Base-by-base conservation (phyloP, 2,113 vertebrate genomes). In the Myxocyprinus asiaticus region DNA sequence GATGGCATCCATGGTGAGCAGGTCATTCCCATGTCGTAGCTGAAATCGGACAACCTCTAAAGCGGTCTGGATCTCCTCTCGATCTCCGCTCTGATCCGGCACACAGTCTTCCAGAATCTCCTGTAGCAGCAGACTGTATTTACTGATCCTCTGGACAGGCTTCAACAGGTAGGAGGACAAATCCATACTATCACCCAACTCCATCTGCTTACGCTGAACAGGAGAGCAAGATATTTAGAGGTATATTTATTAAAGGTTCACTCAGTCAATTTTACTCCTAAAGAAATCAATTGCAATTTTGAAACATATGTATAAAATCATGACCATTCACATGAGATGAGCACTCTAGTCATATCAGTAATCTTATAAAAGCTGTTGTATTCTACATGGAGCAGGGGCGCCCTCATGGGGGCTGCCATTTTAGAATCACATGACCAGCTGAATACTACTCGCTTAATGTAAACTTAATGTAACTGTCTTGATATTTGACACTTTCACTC, bases 1-100 rank as follows among this genome's bases (percentile, higher is more conserved):
- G 73, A 94, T 92, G 84, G 91, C 92, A 0, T 94, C 92, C 92
- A 94, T 94, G 69, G 91, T 92, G 79, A 93, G 87, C 59, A 94
- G 89, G 67, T 94, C 91, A 80, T 93, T 94, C 74, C 92, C 92
- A 4, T 92, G 92, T 47, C 89, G 90, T 2, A 94, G 91, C 83
- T 94, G 91, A 83, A 93, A 92, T 22, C 90, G 87, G 74, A 94
- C 76, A 67, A 94, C 88, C 79, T 94, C 89, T 33, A 91, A 79
- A 51, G 92, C 92, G 0, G 84, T 87, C 72, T 88, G 89, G 53
- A 93, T 81, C 74, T 94, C 91, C 43, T 82, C 70, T 53, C 88
- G 73, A 82, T 92, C 91, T 59, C 82, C 80, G 48, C 43, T 61
- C 55, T 88, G 86, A 44, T 44, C 61, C 2, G 71, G 80, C 6